Evolutionary conservation across 2,888 invertebrate species (phyloP).

Genomic region (Hirudinaria manillensis): DNA sequence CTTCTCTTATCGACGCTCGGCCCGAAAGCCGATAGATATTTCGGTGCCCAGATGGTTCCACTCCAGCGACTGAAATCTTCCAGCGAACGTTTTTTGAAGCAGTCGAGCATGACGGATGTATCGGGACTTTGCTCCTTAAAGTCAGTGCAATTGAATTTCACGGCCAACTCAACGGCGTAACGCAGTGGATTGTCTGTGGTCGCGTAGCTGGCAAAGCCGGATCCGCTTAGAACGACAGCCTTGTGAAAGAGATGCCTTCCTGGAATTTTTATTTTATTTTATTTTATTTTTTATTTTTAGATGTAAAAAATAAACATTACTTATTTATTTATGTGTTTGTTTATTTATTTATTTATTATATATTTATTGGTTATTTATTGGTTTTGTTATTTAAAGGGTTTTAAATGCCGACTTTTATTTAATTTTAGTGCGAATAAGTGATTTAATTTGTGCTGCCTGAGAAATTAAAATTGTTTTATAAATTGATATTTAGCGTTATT

Average conservation of each 20-base stretch:
- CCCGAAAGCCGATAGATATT: conserved; percentile 49
- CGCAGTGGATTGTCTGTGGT: conserved; percentile 46
- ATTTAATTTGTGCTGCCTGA: too few species aligned
- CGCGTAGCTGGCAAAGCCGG: conserved; percentile 55
- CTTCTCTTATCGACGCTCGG: conserved; percentile 42
- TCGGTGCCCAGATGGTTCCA: conserved; percentile 45
- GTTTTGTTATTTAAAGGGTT: too few species aligned
- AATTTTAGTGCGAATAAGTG: too few species aligned
- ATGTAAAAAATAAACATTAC: too few species aligned
- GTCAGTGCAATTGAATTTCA: conserved; percentile 47
- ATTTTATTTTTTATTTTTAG: too few species aligned
- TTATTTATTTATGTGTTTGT: too few species aligned
- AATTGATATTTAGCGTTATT: too few species aligned
- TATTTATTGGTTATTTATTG: too few species aligned
- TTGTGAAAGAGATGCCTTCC: conserved; percentile 60
- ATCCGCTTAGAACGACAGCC: conserved; percentile 86
- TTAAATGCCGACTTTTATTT: too few species aligned
- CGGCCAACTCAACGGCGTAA: conserved; percentile 46
- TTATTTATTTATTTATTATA: too few species aligned
- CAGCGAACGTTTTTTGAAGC: conserved; percentile 39
- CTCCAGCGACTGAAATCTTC: conserved; percentile 50
- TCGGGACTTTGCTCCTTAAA: conserved; percentile 34
- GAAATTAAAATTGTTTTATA: too few species aligned
- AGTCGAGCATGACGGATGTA: conserved; percentile 37
- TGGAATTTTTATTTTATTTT: too few species aligned